A percentile compares a stretch with the other conserved stretches of the same genome.
These are phyloP conservation scores for Dasypus novemcinctus DNA, from an alignment of 2,113 vertebrate species.

Conservation along the genomic window DNA sequence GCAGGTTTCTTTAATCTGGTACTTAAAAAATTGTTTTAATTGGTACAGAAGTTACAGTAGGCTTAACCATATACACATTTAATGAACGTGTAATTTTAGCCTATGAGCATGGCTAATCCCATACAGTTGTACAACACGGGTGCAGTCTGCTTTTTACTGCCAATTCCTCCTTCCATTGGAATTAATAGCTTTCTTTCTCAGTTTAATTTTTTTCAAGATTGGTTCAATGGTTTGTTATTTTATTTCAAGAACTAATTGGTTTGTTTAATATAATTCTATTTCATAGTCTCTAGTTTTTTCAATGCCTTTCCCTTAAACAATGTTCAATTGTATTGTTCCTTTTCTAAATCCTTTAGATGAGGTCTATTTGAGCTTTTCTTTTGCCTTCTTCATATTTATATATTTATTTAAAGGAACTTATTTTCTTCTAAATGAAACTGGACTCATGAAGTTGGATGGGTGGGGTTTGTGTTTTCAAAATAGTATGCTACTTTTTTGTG, in stretches of 20 bases:
- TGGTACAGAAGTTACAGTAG: not conserved
- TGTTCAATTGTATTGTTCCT: not conserved
- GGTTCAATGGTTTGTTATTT: not conserved
- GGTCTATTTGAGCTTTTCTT: not conserved
- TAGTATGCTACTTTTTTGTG: not conserved
- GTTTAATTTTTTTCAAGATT: not conserved
- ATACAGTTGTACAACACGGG: not conserved
- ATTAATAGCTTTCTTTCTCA: not conserved
- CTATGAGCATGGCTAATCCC: not conserved
- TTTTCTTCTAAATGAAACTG: constrained; percentile 5
- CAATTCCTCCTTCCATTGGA: not conserved
- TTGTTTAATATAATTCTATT: not conserved
- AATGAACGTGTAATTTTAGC: not conserved
- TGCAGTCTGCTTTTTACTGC: not conserved
- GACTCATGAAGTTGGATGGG: not conserved
- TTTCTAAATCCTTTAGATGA: not conserved
- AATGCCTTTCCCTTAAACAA: not conserved
- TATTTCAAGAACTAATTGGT: not conserved
- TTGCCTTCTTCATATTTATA: not conserved
- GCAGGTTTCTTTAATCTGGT: not conserved
- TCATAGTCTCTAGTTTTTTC: not conserved
- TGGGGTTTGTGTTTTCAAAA: not conserved
- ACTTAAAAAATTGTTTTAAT: not conserved
- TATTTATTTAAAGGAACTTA: not conserved
- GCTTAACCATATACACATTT: not conserved